These are phyloP conservation scores for Stenichneumon culpator DNA, from an alignment of 2,888 invertebrate genomes.

Conservation along the genomic window DNA sequence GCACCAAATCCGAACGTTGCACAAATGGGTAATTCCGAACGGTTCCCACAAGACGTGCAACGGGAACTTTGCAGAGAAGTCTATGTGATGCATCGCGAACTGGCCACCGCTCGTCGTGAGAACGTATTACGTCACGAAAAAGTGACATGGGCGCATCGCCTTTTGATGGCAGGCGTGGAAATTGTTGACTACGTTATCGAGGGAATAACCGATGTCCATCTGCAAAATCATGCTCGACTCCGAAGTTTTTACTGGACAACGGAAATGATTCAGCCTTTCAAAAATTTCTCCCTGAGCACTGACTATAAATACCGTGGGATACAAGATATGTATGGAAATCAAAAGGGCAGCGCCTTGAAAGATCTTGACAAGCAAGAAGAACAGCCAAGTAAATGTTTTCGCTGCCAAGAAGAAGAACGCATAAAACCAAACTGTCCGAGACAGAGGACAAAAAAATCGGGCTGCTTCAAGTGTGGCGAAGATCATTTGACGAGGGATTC, in stretches of 20 bases:
- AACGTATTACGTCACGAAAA: constrained; percentile 33
- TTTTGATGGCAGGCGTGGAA: constrained; percentile 51
- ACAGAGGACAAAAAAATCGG: background rate
- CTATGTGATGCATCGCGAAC: background rate
- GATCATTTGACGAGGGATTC: constrained; percentile 24
- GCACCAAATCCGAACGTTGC: no score
- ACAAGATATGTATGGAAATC: background rate
- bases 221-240: constrained; percentile 56
- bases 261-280: constrained; percentile 23
- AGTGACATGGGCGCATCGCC: constrained; percentile 43
- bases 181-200: constrained; percentile 55
- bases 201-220: constrained; percentile 42
- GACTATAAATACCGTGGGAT: constrained; percentile 14
- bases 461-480: constrained; percentile 26
- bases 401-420: constrained; percentile 24
- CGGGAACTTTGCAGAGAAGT: background rate
- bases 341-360: background rate
- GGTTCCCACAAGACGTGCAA: background rate
- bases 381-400: constrained; percentile 32
- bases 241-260: constrained; percentile 25
- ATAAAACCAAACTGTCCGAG: constrained; percentile 42
- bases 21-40: background rate
- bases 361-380: background rate
- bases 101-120: background rate
- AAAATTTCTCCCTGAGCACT: constrained; percentile 27